Evolutionary conservation across 2,797 vertebrate genomes (phyloP), one percentile per base, ranked within the genome.

Genomic region (Oreortyx pictus): DNA sequence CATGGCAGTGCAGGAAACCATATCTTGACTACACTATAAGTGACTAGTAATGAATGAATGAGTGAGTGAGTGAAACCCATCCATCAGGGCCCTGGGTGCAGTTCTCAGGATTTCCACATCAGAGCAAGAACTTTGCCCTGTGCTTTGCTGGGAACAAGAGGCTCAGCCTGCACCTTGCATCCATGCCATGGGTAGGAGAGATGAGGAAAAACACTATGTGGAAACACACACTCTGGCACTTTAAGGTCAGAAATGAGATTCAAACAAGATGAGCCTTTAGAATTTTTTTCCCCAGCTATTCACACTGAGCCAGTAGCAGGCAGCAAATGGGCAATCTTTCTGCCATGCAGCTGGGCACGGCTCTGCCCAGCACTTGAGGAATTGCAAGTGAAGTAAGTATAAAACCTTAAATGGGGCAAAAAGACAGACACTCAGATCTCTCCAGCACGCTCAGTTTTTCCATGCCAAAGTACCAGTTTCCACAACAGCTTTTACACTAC

Each of bases 161-260:
- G 15, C 13, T 70, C 44, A 61, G 14, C 14, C 18, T 0, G 0
- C 4, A 66, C 47, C 33, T 4, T 5, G n/a, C 18, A 33, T 7
- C 9, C 23, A 23, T 5, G 6, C 3, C 7, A 17, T 14, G 31
- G 9, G 19, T 57, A 46, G n/a, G 41, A 46, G 43, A n/a, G 13
- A 24, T 23, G 4, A 35, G 6, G 19, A 15, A 7, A 61, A 59
- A 10, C 18, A 0, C 9, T 35, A 7, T 1, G 1, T 1, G 3
- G 11, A 52, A 44, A 24, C 0, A 0, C 6, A 12, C 1, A 12
- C 1, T 6, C 11, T 31, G 33, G 23, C 1, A 3, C 10, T 0
- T 0, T 41, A 37, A 60, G 19, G 13, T 41, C 20, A 17, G 11
- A 31, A 33, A 35, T 39, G 6, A 44, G 27, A 6, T 9, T 3